Evolutionary conservation across 1,140 invertebrate species (phyloP).

Genomic region (Bemisia tabaci): DNA sequence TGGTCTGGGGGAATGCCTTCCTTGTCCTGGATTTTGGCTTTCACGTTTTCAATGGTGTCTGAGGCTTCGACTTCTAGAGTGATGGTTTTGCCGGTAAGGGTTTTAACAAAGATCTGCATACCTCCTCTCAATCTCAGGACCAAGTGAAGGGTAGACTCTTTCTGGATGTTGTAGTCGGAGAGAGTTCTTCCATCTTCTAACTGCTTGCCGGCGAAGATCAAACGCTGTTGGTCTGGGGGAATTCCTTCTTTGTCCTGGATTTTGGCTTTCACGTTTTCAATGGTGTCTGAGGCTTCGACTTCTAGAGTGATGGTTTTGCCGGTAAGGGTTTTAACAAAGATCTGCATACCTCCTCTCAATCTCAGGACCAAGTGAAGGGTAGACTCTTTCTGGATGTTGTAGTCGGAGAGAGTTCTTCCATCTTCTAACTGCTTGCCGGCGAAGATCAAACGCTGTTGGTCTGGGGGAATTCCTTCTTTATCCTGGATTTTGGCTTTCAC

Average conservation of each 20-base stretch:
- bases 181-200: conserved; percentile 36
- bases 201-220: conserved; percentile 19
- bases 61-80: conserved; percentile 61
- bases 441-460: conserved; percentile 48
- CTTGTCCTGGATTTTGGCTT: conserved; percentile 60
- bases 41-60: conserved; percentile 65
- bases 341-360: conserved; percentile 52
- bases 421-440: conserved; percentile 54
- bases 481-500: conserved; percentile 88
- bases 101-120: conserved; percentile 54
- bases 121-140: conserved; percentile 50
- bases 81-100: conserved; percentile 16
- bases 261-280: conserved; percentile 64
- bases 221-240: conserved; percentile 21
- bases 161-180: conserved; percentile 56
- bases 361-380: conserved; percentile 50
- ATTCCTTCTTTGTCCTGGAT: conserved; percentile 48
- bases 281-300: conserved; percentile 59
- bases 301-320: conserved; percentile 63
- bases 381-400: conserved; percentile 45
- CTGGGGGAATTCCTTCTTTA: conserved; percentile 51
- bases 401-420: conserved; percentile 34
- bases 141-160: conserved; percentile 48
- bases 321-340: conserved; percentile 53
- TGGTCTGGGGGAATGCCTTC: conserved; percentile 58